Conservation (phyloP, 2,888 invertebrate genomes). For the Suillia variegata region DNA sequence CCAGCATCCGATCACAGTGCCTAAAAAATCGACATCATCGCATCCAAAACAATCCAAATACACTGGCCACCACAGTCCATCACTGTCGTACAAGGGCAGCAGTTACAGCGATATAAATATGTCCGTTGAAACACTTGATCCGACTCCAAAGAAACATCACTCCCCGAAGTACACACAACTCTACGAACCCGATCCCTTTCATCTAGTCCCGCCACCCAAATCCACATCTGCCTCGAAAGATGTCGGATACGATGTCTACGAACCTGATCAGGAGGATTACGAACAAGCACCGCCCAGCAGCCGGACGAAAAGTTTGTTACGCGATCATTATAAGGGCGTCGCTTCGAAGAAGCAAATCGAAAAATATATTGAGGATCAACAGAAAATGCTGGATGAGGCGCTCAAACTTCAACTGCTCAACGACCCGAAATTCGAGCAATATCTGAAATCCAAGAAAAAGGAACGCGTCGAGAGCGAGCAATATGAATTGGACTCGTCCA, state of each 20-base stretch:
- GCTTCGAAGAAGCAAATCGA: constrained; percentile 55
- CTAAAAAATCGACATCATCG: constrained; percentile 40
- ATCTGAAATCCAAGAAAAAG: constrained; percentile 42
- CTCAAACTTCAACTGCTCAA: constrained; percentile 48
- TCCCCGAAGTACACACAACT: constrained; percentile 38
- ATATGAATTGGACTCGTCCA: constrained; percentile 41
- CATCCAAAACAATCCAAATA: constrained; percentile 45
- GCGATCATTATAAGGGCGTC: constrained; percentile 48
- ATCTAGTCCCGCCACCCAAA: constrained; percentile 49
- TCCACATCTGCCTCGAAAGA: constrained; percentile 31
- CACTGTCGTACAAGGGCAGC: constrained; percentile 35
- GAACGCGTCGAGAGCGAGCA: constrained; percentile 49
- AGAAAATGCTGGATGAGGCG: constrained; percentile 51
- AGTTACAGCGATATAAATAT: constrained; percentile 13
- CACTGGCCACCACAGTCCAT: constrained; percentile 28
- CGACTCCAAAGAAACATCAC: constrained; percentile 35
- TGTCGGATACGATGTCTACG: constrained; percentile 45
- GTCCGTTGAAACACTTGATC: neutral
- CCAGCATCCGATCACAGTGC: constrained; percentile 49
- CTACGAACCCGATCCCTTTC: constrained; percentile 50
- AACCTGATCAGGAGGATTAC: constrained; percentile 48
- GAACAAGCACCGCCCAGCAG: constrained; percentile 29
- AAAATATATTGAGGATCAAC: constrained; percentile 51
- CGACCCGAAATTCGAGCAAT: constrained; percentile 51
- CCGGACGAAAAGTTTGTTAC: constrained; percentile 32